Evolutionary conservation across 1,140 invertebrate species (phyloP).

Genomic region (Cryptotermes secundus): DNA sequence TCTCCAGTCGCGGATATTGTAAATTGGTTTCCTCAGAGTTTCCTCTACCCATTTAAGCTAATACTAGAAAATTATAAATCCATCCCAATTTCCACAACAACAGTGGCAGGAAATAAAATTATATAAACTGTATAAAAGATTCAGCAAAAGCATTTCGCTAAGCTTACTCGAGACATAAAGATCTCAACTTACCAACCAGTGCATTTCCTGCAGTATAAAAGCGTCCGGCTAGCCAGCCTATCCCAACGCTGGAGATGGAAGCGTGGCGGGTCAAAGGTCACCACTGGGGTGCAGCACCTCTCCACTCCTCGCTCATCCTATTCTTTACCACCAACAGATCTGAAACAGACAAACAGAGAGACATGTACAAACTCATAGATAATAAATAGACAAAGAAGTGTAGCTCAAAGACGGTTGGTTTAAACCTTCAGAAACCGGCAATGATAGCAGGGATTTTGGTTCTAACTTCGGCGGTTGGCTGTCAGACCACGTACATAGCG

Average conservation of each 20-base stretch:
- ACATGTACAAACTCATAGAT: not conserved
- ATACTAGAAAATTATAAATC: too few relatives aligned
- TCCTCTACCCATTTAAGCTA: too few relatives aligned
- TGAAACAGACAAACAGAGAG: not conserved
- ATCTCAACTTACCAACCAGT: not conserved
- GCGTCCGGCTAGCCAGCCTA: not conserved
- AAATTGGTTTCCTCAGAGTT: too few relatives aligned
- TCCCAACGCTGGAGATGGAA: constrained; percentile 4
- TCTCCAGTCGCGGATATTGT: too few relatives aligned
- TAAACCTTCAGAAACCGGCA: not conserved
- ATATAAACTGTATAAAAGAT: too few relatives aligned
- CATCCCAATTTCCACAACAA: too few relatives aligned
- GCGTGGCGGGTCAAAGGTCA: constrained; percentile 1
- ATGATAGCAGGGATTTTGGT: too few relatives aligned
- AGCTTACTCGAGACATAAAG: too few relatives aligned
- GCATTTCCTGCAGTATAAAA: not conserved
- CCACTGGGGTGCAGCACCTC: not conserved
- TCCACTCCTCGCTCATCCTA: not conserved
- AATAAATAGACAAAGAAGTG: not conserved
- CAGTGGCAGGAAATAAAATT: too few relatives aligned
- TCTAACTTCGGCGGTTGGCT: too few relatives aligned
- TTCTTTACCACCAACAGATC: not conserved
- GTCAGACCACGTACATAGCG: too few relatives aligned
- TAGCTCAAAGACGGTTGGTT: not conserved
- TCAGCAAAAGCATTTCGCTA: too few relatives aligned